Evolutionary conservation across 2,113 vertebrate species (phyloP), one percentile per base, ranked within the genome.

Genomic region (Callospermophilus lateralis): DNA sequence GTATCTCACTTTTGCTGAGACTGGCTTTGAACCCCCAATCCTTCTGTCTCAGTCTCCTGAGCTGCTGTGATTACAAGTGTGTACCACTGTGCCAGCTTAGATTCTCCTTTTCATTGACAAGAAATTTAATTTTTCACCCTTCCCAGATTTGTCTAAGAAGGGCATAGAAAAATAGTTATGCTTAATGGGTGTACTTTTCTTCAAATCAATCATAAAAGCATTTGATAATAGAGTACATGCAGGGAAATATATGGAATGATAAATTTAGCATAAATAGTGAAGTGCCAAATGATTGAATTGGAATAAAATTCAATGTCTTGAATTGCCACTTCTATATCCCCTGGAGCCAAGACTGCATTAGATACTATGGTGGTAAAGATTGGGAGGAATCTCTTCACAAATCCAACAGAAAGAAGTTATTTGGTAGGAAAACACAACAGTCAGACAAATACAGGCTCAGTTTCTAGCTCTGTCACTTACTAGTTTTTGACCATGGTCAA

Each of bases 141-240:
- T 61, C 37, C 76, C 6, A 73, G 51, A 58, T 80, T 87, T 87
- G 13, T 79, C 63, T 78, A 70, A 61, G 20, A 81, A 85, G 4
- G 37, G 5, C 8, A 19, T 22, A 76, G 53, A 68, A 86, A 95
- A 86, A 76, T 4, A 92, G 15, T 81, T 63, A 65, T 63, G 9
- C 32, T 39, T 10, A 91, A 87, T 48, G 74, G 1, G 22, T 76
- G 17, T 28, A 16, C n/a, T 73, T 92, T 81, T 87, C 83, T 86
- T 80, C 76, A 68, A n/a, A 72, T 81, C 42, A 93, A 12, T 42
- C 42, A 76, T 2, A 81, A 58, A 95, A 37, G 4, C 22, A 55
- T 48, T 86, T 95, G 28, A 76, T 84, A 92, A 93, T 34, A 51
- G 89, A 93, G 55, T 15, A 2, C 78, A 70, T 77, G 61, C 39